Conservation (phyloP, 2,888 invertebrate genomes). For the Chrysolina americana region DNA sequence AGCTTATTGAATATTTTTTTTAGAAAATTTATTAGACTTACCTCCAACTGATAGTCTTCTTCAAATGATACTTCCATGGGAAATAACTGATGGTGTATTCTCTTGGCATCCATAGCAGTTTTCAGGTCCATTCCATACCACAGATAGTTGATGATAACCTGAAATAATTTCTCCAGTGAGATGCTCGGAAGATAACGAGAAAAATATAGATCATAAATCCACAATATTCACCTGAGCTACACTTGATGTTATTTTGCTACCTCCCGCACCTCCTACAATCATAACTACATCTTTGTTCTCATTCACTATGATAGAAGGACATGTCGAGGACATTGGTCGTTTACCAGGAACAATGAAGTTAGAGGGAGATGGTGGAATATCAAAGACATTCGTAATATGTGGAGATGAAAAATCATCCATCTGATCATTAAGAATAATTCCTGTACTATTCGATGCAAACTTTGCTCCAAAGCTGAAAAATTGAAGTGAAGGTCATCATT, state of each 20-base stretch:
- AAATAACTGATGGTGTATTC: constrained; percentile 77
- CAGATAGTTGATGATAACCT: constrained; percentile 73
- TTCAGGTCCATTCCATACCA: constrained; percentile 73
- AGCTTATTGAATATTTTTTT: too few relatives aligned
- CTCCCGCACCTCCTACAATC: constrained; percentile 88
- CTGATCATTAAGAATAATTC: constrained; percentile 88
- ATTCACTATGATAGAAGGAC: constrained; percentile 84
- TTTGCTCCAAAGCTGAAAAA: constrained; percentile 84
- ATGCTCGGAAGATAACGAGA: not conserved
- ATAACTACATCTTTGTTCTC: constrained; percentile 70
- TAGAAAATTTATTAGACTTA: constrained; percentile 45
- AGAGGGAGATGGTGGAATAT: constrained; percentile 82
- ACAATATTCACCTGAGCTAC: constrained; percentile 73
- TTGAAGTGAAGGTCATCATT: too few relatives aligned
- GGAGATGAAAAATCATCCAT: constrained; percentile 93
- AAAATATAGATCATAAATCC: not conserved
- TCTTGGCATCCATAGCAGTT: constrained; percentile 71
- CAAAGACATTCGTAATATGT: constrained; percentile 76
- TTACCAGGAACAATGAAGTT: constrained; percentile 89
- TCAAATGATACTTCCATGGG: constrained; percentile 74
- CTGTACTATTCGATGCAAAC: constrained; percentile 81
- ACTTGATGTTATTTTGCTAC: constrained; percentile 90
- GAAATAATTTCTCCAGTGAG: constrained; percentile 41
- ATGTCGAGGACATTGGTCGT: constrained; percentile 92
- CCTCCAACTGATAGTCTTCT: constrained; percentile 68